Base-by-base conservation (phyloP, 2,888 invertebrate species). In the Doris montereyensis region DNA sequence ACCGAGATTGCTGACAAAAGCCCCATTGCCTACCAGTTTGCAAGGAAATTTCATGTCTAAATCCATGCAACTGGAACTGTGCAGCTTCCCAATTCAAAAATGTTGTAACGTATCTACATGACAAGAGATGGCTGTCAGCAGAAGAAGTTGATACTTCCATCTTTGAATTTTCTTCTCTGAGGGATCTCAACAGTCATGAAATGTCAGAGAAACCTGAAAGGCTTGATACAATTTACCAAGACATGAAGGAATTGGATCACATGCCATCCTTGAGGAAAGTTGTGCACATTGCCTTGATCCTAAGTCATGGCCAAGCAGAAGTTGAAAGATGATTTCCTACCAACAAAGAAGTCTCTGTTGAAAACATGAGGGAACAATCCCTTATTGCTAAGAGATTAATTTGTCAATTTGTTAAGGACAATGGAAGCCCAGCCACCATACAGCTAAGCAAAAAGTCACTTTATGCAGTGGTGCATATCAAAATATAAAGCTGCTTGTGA, bases 341-440 rank as follows among this genome's bases (percentile, higher is more conserved):
- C 5, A 41, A 41, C 52, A 65, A 65, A 65, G 67, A 65, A 28
- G 67, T 65, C 2, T 26, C 2, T 13, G 67, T 65, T 21, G 67
- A 24, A 24, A 65, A 65, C 67, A 65, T 65, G 67, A 65, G 26
- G 1, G 67, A n/a, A n/a, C n/a, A n/a, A n/a, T n/a, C n/a, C n/a
- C n/a, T n/a, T n/a, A n/a, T n/a, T n/a, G n/a, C n/a, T n/a, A n/a
- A n/a, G n/a, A n/a, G n/a, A n/a, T n/a, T n/a, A n/a, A n/a, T n/a
- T n/a, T n/a, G n/a, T n/a, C n/a, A n/a, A n/a, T n/a, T n/a, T n/a
- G n/a, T n/a, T n/a, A n/a, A n/a, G n/a, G n/a, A n/a, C n/a, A n/a
- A n/a, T n/a, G n/a, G n/a, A n/a, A n/a, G n/a, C n/a, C n/a, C n/a
- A n/a, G n/a, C n/a, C n/a, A n/a, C n/a, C n/a, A n/a, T n/a, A n/a